Evolutionary conservation across 2,888 invertebrate genomes (phyloP), one percentile per base, ranked within the genome.

Genomic region (Phyto melanocephala): DNA sequence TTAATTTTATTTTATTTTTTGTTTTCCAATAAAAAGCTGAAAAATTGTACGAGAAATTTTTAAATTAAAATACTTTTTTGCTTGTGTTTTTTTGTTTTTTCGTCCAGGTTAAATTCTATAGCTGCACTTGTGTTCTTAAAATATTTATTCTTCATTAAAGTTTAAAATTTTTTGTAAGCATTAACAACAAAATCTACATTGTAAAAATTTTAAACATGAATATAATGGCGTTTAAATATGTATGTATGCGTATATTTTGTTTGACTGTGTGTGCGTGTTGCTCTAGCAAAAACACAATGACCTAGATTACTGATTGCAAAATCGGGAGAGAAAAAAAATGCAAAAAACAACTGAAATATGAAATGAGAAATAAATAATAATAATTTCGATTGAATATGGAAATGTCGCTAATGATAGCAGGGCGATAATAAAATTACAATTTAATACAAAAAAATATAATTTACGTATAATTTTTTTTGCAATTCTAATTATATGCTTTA

Each of bases 141-240:
- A 56, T 58, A 67, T 67, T 28, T 47, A 58, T 67, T 58, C 65
- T 35, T 8, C 8, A 45, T 65, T 54, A 45, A 74, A 75, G n/a
- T 37, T 56, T 47, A 56, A 56, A 47, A 24, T 58, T 75, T n/a
- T 63, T 60, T n/a, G n/a, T 24, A 37, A 65, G 7, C 17, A 58
- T 20, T 54, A 8, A 28, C n/a, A 28, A 15, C 11, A 13, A 40
- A 72, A 65, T 7, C 7, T n/a, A 17, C 11, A n/a, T 17, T 42
- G 28, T 33, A 13, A n/a, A n/a, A 5, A 24, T 20, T 56, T 35
- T 10, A 24, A 24, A 58, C 15, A 58, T 65, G 37, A 40, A 35
- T 17, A 20, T 11, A 5, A 24, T 8, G 22, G 52, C 10, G 17
- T 33, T 28, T 22, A 7, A 20, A 50, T 20, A 20, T n/a, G 7